A percentile compares a stretch with the other conserved stretches of the same genome.
phyloP scores from a whole-genome alignment of 2,888 invertebrate species.

The Hypsopygia costalis region DNA sequence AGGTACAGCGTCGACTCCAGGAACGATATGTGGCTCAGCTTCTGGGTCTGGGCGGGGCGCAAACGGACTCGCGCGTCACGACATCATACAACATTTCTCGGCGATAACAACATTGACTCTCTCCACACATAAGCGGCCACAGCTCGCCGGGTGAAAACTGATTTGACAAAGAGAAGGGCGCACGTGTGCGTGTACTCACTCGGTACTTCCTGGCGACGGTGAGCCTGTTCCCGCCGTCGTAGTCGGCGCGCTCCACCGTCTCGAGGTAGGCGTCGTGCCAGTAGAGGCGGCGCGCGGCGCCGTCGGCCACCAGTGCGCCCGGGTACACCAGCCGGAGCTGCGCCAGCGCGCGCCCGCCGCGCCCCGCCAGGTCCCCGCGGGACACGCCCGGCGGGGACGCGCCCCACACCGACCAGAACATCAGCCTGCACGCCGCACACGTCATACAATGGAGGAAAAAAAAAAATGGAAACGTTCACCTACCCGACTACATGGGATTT shows the following conservation, averaged over 20 bases:
- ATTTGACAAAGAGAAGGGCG: too few species aligned
- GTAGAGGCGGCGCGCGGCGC: conserved; percentile 85
- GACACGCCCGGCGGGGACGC: conserved; percentile 82
- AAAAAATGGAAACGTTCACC: too few species aligned
- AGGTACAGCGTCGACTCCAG: conserved; percentile 88
- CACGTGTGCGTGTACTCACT: not conserved
- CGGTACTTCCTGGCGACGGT: conserved; percentile 68
- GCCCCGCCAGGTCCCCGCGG: conserved; percentile 84
- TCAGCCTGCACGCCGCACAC: conserved; percentile 62
- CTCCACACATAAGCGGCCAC: too few species aligned
- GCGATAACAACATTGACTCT: too few species aligned
- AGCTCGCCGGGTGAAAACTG: too few species aligned
- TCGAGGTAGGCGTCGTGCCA: conserved; percentile 92
- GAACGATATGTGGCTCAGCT: conserved; percentile 85
- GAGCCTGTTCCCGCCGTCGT: conserved; percentile 84
- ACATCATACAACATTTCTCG: too few species aligned
- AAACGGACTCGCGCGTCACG: too few species aligned
- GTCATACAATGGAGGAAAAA: too few species aligned
- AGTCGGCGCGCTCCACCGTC: conserved; percentile 88
- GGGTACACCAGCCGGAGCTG: conserved; percentile 88
- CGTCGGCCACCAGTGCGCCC: conserved; percentile 86
- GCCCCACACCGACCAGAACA: conserved; percentile 91
- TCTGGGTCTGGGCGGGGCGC: conserved; percentile 71
- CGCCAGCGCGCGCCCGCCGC: conserved; percentile 81
- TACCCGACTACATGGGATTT: too few species aligned